These are phyloP conservation scores for Tortrix viridana DNA, from an alignment of 2,888 invertebrate species.

Conservation along the genomic window DNA sequence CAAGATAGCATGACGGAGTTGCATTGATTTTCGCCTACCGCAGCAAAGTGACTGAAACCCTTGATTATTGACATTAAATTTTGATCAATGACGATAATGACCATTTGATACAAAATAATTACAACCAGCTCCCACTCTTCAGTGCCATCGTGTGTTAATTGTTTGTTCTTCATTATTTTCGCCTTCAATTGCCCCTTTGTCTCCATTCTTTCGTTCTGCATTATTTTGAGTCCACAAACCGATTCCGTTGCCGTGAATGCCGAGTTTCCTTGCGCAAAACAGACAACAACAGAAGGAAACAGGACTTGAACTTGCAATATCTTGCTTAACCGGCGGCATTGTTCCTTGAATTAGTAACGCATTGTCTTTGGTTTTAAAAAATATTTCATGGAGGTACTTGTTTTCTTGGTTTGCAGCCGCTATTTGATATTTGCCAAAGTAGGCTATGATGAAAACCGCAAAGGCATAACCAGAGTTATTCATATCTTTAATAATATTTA, in stretches of 20 bases:
- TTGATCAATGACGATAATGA: too few species aligned
- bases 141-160: conserved; percentile 75
- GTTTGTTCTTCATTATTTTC: conserved; percentile 82
- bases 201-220: conserved; percentile 71
- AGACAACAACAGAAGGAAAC: not conserved
- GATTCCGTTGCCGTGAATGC: conserved; percentile 60
- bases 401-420: too few species aligned
- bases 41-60: too few species aligned
- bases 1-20: too few species aligned
- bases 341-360: not conserved
- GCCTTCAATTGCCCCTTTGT: conserved; percentile 84
- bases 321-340: not conserved
- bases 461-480: too few species aligned
- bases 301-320: not conserved
- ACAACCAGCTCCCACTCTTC: conserved; percentile 42
- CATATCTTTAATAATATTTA: too few species aligned
- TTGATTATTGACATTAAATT: too few species aligned
- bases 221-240: conserved; percentile 74
- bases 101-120: not conserved
- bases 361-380: not conserved
- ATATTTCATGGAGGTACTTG: too few species aligned
- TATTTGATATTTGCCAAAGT: too few species aligned
- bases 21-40: too few species aligned
- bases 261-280: conserved; percentile 43
- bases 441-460: too few species aligned